phyloP scores from a whole-genome alignment of 2,113 vertebrate genomes.

The Cricetomys ansorgei region DNA sequence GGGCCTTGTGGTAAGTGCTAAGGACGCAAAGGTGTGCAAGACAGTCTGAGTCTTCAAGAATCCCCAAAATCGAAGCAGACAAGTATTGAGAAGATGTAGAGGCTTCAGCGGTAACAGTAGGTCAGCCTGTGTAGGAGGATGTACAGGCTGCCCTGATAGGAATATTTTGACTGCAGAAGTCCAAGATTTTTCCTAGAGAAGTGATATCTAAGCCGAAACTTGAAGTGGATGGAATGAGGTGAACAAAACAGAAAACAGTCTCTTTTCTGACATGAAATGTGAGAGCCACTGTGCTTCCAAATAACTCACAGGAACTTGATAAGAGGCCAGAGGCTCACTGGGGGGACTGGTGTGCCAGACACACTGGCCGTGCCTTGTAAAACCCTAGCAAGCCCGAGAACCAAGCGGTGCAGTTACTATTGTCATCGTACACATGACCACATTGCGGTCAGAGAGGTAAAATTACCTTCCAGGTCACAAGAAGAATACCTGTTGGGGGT shows the following conservation, averaged over 20 bases:
- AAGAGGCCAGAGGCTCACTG: not conserved
- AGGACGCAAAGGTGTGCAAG: not conserved
- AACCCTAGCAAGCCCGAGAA: not conserved
- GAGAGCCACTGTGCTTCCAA: not conserved
- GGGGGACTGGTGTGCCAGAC: not conserved
- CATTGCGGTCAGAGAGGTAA: not conserved
- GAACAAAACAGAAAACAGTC: not conserved
- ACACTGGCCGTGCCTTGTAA: not conserved
- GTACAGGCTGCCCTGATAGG: not conserved
- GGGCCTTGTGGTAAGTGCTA: not conserved
- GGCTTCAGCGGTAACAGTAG: not conserved
- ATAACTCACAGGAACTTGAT: not conserved
- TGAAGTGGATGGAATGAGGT: not conserved
- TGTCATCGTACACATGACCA: not conserved
- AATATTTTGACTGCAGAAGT: not conserved
- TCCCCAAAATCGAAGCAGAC: not conserved
- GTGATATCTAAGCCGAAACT: not conserved
- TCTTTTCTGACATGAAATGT: not conserved
- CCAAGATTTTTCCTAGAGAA: not conserved
- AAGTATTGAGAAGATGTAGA: not conserved
- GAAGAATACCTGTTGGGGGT: not conserved
- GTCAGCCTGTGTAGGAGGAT: not conserved
- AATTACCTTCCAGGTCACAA: not conserved
- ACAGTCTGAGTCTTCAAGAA: not conserved
- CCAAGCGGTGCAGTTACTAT: not conserved